phyloP scores from a whole-genome alignment of 2,797 vertebrate species.

The Prunella strophiata region DNA sequence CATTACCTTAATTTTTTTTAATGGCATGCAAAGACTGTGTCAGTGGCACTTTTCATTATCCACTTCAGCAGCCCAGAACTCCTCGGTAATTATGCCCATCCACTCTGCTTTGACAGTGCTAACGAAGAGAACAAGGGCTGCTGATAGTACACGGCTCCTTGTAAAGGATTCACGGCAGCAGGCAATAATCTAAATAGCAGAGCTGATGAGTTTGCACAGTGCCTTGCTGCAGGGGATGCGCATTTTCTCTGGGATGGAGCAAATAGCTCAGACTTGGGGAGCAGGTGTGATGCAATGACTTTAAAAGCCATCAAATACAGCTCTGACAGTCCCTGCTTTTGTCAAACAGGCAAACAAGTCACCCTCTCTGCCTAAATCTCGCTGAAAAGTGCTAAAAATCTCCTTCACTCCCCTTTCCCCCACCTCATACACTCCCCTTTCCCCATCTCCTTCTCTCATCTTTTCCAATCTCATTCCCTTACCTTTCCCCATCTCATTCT shows the following conservation, averaged over 20 bases:
- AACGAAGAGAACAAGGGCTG: constrained; percentile 22
- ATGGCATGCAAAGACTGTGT: constrained; percentile 26
- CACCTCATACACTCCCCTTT: neutral
- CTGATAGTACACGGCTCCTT: neutral
- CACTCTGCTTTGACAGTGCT: constrained; percentile 48
- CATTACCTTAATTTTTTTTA: constrained; percentile 17
- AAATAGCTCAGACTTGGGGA: neutral
- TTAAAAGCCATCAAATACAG: neutral
- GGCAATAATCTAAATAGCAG: neutral
- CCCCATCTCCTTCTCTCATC: neutral
- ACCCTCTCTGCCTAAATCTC: neutral
- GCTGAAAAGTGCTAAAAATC: neutral
- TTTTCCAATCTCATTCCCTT: rapidly evolving
- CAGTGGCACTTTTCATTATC: constrained; percentile 70
- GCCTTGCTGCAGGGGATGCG: neutral
- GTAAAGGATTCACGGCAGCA: neutral
- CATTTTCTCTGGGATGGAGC: neutral
- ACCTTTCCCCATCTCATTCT: neutral
- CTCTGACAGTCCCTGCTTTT: neutral
- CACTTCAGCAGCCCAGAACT: constrained; percentile 71
- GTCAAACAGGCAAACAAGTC: neutral
- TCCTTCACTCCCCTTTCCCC: neutral
- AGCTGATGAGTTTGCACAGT: constrained; percentile 19
- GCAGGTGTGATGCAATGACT: rapidly evolving
- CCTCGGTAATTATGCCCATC: constrained; percentile 59